Conservation (phyloP, 2,113 vertebrate species). For the Echinops telfairi region DNA sequence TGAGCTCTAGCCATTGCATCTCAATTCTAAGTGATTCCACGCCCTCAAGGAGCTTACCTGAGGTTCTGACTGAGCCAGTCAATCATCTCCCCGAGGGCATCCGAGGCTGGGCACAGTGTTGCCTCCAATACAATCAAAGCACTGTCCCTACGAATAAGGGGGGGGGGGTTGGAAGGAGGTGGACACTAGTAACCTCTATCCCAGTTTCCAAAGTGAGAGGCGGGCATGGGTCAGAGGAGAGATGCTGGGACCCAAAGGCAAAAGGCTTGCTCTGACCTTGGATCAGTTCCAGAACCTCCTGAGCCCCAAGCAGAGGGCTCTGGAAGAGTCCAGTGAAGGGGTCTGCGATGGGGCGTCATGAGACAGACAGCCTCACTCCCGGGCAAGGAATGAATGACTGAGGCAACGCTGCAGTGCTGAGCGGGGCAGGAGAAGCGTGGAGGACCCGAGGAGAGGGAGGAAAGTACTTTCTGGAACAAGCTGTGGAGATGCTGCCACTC, state of each 20-base stretch:
- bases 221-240: not conserved
- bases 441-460: not conserved
- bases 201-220: constrained; percentile 4
- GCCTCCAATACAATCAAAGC: not conserved
- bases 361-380: not conserved
- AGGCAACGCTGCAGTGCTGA: not conserved
- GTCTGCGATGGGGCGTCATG: not conserved
- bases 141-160: constrained; percentile 1
- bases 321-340: not conserved
- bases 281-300: not conserved
- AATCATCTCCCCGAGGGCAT: not conserved
- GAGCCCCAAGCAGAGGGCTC: not conserved
- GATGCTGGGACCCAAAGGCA: not conserved
- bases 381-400: accelerated
- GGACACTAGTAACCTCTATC: not conserved
- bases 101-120: not conserved
- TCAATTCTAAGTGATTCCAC: not conserved
- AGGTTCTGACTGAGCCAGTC: constrained; percentile 32
- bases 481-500: too few species aligned
- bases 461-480: not conserved
- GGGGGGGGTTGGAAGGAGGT: not conserved
- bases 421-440: not conserved
- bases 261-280: not conserved
- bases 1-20: not conserved
- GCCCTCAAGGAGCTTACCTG: not conserved